Evolutionary conservation across 2,113 vertebrate genomes (phyloP).

Genomic region (Leptocoma aspasia): DNA sequence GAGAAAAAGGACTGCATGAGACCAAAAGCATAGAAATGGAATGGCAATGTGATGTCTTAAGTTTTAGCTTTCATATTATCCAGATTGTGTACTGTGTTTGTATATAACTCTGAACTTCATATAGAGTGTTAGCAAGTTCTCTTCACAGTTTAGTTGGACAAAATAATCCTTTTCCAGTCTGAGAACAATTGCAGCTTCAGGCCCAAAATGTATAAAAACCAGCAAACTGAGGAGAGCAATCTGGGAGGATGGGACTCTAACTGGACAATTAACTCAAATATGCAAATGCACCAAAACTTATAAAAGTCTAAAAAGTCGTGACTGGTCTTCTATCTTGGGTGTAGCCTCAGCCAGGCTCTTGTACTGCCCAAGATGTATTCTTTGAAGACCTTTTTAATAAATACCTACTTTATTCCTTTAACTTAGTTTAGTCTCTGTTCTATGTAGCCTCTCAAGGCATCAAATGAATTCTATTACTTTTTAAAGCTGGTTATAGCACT

Average conservation of each 20-base stretch:
- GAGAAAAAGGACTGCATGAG: background rate
- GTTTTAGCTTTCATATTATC: background rate
- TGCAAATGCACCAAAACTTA: background rate
- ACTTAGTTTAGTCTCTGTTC: background rate
- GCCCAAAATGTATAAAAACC: background rate
- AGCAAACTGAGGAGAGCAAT: fast-evolving
- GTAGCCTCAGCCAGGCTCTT: fast-evolving
- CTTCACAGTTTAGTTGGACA: background rate
- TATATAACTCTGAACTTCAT: background rate
- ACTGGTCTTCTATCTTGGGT: fast-evolving
- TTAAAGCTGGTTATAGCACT: background rate
- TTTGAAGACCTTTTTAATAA: background rate
- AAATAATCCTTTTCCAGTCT: background rate
- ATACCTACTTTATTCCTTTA: background rate
- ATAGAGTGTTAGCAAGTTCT: background rate
- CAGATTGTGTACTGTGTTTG: background rate
- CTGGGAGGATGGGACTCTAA: background rate
- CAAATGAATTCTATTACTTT: background rate
- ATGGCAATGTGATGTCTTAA: background rate
- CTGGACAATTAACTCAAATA: background rate
- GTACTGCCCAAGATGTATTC: too few species aligned
- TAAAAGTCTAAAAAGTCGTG: background rate
- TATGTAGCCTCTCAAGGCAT: background rate
- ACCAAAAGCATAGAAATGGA: background rate
- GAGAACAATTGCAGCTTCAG: fast-evolving